Evolutionary conservation across 2,113 vertebrate species (phyloP), one percentile per base, ranked within the genome.

Genomic region (Galeopterus variegatus): DNA sequence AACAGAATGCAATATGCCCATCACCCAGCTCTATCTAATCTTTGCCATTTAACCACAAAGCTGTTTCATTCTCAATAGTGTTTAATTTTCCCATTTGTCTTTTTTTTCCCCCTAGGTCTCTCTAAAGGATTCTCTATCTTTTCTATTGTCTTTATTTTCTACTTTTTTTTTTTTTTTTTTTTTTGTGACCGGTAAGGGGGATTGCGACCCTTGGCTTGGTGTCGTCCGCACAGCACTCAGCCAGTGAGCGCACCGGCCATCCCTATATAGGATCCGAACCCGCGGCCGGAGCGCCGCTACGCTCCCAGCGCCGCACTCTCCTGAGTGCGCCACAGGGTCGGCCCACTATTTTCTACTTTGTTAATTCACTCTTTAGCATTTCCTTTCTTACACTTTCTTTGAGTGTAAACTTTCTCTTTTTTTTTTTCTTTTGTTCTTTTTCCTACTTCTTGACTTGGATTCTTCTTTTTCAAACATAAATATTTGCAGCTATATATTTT

Each of bases 51-150:
- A 84, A 81, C 67, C 83, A 82, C 94, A 95, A 50, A 89, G 80
- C 33, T 54, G 26, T 89, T n/a, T 26, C 90, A 17, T 75, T 79
- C 90, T 64, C 73, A 58, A 52, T 1, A n/a, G 24, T 24, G 21
- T 31, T 24, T 24, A n/a, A 45, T 70, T 79, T 72, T 81, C 83
- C 62, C 48, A 50, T 84, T n/a, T 76, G 54, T 65, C 89, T 36
- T 45, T 36, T n/a, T 45, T 41, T 4, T 45, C 4, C 1, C 0
- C 41, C 86, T 54, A 41, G 15, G 41, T 84, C 67, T 65, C 82
- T 60, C 72, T 90, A 73, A 94, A 72, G 52, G 82, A 76, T 72
- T 93, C 80, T 88, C 60, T 96, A 50, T 82, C 79, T 96, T 85
- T 85, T 62, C 84, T 92, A 67, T 86, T 75, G 83, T 45, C 45